Evolutionary conservation across 2,113 vertebrate genomes (phyloP).

Genomic region (Cercopithecus mona): DNA sequence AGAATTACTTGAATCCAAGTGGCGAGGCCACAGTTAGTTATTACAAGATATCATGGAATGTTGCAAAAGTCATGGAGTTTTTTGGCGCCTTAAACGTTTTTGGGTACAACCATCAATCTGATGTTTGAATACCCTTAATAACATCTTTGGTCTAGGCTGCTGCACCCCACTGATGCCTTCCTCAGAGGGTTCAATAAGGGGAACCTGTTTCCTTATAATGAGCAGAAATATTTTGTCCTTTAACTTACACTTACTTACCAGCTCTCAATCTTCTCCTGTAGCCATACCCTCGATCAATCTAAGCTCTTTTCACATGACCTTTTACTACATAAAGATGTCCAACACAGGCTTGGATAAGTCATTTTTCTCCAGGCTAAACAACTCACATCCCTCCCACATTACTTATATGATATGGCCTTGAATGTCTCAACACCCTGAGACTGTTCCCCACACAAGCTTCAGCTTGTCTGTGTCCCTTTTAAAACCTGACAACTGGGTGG

Average conservation of each 20-base stretch:
- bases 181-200: background rate
- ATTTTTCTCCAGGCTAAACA: background rate
- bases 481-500: background rate
- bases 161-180: background rate
- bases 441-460: background rate
- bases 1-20: no score
- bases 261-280: background rate
- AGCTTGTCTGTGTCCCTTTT: background rate
- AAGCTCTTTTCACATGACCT: background rate
- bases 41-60: background rate
- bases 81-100: background rate
- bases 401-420: background rate
- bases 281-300: fast-evolving
- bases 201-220: background rate
- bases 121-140: background rate
- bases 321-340: background rate
- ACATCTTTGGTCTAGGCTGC: background rate
- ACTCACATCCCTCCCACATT: background rate
- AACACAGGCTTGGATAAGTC: background rate
- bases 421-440: background rate
- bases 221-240: background rate
- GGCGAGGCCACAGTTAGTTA: background rate
- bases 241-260: background rate
- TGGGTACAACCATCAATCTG: background rate
- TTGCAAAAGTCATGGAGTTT: background rate